These are phyloP conservation scores for Hypercompe scribonia DNA, from an alignment of 2,888 invertebrate species.

Conservation along the genomic window DNA sequence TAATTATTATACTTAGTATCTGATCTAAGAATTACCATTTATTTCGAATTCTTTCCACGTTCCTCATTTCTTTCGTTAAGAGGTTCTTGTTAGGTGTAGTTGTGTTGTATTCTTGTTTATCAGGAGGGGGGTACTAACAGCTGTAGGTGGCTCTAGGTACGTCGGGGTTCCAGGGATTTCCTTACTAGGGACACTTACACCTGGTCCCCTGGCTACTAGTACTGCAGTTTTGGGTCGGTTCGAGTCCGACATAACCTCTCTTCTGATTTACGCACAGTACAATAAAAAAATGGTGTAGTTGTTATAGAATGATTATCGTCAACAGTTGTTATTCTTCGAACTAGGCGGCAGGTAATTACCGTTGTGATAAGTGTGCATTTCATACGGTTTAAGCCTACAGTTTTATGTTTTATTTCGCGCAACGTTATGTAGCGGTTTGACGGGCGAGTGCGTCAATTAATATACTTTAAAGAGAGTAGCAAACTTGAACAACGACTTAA, in stretches of 20 bases:
- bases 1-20: slow-evolving; percentile 39
- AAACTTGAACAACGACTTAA: too few relatives aligned
- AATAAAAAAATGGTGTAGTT: too few relatives aligned
- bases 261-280: too few relatives aligned
- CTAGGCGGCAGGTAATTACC: slow-evolving; percentile 53
- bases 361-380: slow-evolving; percentile 24
- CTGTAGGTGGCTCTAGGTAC: too few relatives aligned
- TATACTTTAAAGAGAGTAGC: background rate
- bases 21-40: slow-evolving; percentile 36
- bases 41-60: slow-evolving; percentile 37
- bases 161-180: too few relatives aligned
- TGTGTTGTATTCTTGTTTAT: too few relatives aligned
- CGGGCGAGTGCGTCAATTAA: background rate
- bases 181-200: too few relatives aligned
- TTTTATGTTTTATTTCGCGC: slow-evolving; percentile 3
- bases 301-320: slow-evolving; percentile 40
- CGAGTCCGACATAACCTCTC: too few relatives aligned
- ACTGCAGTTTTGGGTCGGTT: too few relatives aligned
- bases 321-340: slow-evolving; percentile 40
- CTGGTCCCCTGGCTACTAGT: too few relatives aligned
- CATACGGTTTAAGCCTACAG: slow-evolving; percentile 5
- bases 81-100: slow-evolving; percentile 42
- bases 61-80: slow-evolving; percentile 54
- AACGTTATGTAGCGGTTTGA: slow-evolving; percentile 11
- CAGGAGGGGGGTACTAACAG: too few relatives aligned